Percentiles rank a stretch among this genome's conserved stretches.
Evolutionary conservation across 92 coral and sea anemone species (phyloP).

Genomic region (Ricordea florida): DNA sequence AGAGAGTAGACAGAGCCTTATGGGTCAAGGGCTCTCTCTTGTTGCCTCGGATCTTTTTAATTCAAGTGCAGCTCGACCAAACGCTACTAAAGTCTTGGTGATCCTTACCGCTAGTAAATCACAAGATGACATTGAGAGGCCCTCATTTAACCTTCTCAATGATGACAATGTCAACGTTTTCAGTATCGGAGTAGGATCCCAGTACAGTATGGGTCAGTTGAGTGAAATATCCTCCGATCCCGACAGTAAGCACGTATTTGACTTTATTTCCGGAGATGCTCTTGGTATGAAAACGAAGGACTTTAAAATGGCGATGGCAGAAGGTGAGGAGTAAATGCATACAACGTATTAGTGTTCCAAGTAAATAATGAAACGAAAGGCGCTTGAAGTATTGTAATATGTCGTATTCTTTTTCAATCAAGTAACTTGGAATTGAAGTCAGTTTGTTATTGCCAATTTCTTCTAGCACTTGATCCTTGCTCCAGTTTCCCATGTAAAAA

Average conservation of each 20-base stretch:
- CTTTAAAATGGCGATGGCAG: background rate
- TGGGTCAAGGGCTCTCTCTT: background rate
- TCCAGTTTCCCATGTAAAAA: slow-evolving; percentile 9
- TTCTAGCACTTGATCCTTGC: slow-evolving; percentile 13
- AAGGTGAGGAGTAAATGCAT: background rate
- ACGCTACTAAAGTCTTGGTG: slow-evolving; percentile 47
- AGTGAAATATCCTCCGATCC: slow-evolving; percentile 30
- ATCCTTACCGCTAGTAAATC: slow-evolving; percentile 42
- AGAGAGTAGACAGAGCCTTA: background rate
- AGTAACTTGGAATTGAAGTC: too few species aligned
- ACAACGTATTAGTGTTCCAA: too few species aligned
- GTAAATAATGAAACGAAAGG: too few species aligned
- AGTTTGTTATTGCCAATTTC: too few species aligned
- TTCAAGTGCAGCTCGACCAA: slow-evolving; percentile 37
- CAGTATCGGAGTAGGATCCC: slow-evolving; percentile 46
- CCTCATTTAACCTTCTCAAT: slow-evolving; percentile 46
- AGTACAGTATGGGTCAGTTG: slow-evolving; percentile 37
- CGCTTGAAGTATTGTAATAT: too few species aligned
- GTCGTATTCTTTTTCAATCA: too few species aligned
- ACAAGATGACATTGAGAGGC: slow-evolving; percentile 44
- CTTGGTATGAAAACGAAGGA: background rate
- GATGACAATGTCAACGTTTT: background rate
- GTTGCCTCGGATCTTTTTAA: slow-evolving; percentile 30
- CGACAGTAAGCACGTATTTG: background rate
- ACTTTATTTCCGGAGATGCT: background rate